Percentiles rank a stretch among this genome's conserved stretches.
phyloP scores from a whole-genome alignment of 1,140 invertebrate species.

The Ceratoteleas bidentatus region DNA sequence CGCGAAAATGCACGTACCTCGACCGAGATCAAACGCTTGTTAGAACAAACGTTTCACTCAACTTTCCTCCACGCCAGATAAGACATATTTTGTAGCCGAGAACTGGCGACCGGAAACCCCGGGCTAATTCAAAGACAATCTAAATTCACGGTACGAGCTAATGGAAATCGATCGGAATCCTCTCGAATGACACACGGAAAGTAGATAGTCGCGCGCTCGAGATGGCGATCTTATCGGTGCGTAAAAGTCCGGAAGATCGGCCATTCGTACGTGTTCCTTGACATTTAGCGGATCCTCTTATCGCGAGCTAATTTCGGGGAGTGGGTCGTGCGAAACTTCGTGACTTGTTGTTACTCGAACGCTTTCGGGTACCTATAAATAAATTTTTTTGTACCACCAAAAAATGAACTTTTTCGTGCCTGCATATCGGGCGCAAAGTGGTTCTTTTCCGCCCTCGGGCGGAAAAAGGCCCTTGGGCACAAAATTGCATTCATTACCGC shows the following conservation, averaged over 20 bases:
- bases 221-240: slow-evolving; percentile 34
- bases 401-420: neutral
- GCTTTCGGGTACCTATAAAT: too few relatives aligned
- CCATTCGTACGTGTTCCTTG: slow-evolving; percentile 45
- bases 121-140: slow-evolving; percentile 33
- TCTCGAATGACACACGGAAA: slow-evolving; percentile 21
- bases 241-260: slow-evolving; percentile 35
- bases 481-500: too few relatives aligned
- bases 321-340: slow-evolving; percentile 38
- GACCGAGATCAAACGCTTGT: too few relatives aligned
- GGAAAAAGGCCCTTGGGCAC: too few relatives aligned
- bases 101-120: neutral
- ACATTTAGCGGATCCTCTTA: slow-evolving; percentile 60
- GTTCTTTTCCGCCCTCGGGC: too few relatives aligned
- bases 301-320: slow-evolving; percentile 47
- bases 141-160: slow-evolving; percentile 22
- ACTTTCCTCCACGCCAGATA: neutral
- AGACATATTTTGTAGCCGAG: slow-evolving; percentile 10
- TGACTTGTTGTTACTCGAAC: slow-evolving; percentile 18
- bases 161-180: slow-evolving; percentile 34
- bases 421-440: too few relatives aligned
- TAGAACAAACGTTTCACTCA: too few relatives aligned
- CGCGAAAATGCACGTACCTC: neutral
- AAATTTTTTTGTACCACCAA: too few relatives aligned
- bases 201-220: slow-evolving; percentile 27